Conservation (phyloP, 1,140 invertebrate species). For the Drosophila virilis region DNA sequence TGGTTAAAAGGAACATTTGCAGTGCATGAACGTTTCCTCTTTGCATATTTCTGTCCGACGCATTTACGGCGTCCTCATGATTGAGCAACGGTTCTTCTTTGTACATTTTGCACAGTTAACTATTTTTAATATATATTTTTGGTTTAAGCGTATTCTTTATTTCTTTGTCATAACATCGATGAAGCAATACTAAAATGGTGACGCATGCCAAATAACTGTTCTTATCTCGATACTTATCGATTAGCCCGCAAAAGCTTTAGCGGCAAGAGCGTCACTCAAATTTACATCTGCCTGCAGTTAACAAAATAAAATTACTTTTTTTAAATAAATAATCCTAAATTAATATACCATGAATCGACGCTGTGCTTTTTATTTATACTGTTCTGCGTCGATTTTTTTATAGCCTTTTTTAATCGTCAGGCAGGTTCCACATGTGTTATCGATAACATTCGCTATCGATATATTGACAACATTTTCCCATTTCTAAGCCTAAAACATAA, state of each 20-base stretch:
- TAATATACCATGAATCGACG: too few relatives aligned
- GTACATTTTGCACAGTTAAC: slow-evolving; percentile 14
- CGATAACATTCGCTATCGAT: neutral
- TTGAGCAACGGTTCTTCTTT: slow-evolving; percentile 26
- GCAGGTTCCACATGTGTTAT: slow-evolving; percentile 10
- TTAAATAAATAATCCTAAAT: too few relatives aligned
- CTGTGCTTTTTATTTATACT: too few relatives aligned
- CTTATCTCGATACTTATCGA: slow-evolving; percentile 10
- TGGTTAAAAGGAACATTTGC: slow-evolving; percentile 59
- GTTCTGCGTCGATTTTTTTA: too few relatives aligned
- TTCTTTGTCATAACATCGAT: slow-evolving; percentile 1
- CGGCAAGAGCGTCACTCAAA: slow-evolving; percentile 86
- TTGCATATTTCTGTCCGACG: slow-evolving; percentile 11
- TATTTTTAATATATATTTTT: neutral
- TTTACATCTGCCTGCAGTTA: too few relatives aligned
- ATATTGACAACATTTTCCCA: neutral
- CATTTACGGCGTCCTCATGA: slow-evolving; percentile 16
- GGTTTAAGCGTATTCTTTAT: too few relatives aligned
- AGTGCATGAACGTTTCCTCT: slow-evolving; percentile 29
- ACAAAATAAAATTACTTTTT: too few relatives aligned
- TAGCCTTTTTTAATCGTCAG: too few relatives aligned
- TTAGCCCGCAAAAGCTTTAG: slow-evolving; percentile 88
- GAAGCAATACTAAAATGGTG: neutral
- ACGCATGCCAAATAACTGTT: neutral
- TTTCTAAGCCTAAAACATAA: neutral